phyloP scores from a whole-genome alignment of 2,797 vertebrate species.

The Cossypha niveicapilla region DNA sequence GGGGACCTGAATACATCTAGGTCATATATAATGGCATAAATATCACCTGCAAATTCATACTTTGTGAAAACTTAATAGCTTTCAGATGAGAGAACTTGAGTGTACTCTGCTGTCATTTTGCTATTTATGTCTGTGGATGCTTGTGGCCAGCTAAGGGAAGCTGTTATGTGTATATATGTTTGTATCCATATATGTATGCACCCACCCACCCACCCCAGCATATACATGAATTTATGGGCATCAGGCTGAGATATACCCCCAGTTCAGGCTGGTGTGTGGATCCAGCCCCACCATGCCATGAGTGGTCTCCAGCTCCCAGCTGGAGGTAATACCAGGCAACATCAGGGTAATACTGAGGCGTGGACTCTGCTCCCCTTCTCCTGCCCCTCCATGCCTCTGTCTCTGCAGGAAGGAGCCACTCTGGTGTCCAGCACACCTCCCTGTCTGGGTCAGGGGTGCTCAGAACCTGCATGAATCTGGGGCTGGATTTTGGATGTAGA shows the following conservation, averaged over 20 bases:
- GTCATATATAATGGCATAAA: slow-evolving; percentile 22
- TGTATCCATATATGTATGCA: fast-evolving
- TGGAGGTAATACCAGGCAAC: neutral
- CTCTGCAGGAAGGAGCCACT: neutral
- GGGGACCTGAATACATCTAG: neutral
- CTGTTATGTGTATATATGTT: fast-evolving
- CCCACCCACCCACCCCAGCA: fast-evolving
- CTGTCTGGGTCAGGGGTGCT: neutral
- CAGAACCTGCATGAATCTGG: neutral
- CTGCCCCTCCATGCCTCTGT: neutral
- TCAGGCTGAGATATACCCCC: neutral
- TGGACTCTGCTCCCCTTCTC: neutral
- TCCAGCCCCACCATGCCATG: neutral
- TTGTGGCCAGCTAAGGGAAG: neutral
- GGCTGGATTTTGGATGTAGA: neutral
- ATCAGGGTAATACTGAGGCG: neutral
- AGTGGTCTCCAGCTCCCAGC: neutral
- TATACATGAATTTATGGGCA: neutral
- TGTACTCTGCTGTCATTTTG: neutral
- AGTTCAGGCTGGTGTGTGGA: neutral
- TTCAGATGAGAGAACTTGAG: slow-evolving; percentile 6
- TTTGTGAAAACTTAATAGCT: slow-evolving; percentile 18
- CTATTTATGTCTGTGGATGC: neutral
- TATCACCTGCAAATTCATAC: slow-evolving; percentile 8
- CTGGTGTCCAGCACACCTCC: neutral